phyloP scores from a whole-genome alignment of 2,113 vertebrate genomes.

The Trematocara nigrifrons region DNA sequence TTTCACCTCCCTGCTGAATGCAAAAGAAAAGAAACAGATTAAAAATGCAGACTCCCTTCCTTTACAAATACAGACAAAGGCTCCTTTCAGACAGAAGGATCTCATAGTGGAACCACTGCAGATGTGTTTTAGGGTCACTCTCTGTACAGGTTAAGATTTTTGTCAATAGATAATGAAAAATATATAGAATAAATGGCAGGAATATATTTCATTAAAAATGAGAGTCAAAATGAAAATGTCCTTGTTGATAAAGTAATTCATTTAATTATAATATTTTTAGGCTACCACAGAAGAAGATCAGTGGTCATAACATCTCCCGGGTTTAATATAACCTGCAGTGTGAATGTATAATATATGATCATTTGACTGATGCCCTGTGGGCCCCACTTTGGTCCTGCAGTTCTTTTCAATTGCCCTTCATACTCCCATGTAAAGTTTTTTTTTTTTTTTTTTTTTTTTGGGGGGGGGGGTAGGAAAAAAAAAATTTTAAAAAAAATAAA shows the following conservation, averaged over 20 bases:
- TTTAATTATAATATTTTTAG: background rate
- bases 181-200: background rate
- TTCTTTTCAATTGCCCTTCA: background rate
- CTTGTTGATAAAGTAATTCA: background rate
- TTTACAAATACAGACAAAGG: background rate
- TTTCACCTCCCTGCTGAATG: background rate
- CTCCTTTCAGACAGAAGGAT: background rate
- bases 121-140: background rate
- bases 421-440: background rate
- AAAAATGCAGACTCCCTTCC: background rate
- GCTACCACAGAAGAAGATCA: background rate
- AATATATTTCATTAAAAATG: background rate
- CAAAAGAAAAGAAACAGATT: background rate
- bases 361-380: background rate
- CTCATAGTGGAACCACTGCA: background rate
- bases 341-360: background rate
- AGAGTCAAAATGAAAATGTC: background rate
- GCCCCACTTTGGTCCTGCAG: background rate
- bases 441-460: too few relatives aligned
- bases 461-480: background rate
- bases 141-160: background rate
- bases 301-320: background rate
- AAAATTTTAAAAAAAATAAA: background rate
- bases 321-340: background rate
- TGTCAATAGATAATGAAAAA: background rate